Conservation (phyloP, 2,888 invertebrate genomes). For the Amblyjoppa fuscipennis region DNA sequence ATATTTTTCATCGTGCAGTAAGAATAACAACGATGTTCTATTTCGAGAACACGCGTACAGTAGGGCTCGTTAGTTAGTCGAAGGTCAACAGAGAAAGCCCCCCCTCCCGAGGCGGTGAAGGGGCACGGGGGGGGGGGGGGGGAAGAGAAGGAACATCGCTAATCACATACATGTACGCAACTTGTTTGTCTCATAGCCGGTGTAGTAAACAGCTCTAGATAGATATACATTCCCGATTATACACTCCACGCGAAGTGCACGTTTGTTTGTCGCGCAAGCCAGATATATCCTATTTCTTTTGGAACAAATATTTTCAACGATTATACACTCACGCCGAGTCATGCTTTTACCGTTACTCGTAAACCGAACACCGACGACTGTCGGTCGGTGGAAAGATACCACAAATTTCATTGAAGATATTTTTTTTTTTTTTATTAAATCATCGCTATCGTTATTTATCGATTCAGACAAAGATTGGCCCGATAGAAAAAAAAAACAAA, state of each 20-base stretch:
- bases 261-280: conserved; percentile 24
- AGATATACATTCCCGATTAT: conserved; percentile 1
- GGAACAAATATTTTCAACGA: conserved; percentile 23
- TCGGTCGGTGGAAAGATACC: not conserved
- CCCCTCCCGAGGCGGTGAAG: not conserved
- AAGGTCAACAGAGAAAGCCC: conserved; percentile 39
- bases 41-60: not conserved
- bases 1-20: not conserved
- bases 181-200: conserved; percentile 8
- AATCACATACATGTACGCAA: conserved; percentile 34
- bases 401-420: not conserved
- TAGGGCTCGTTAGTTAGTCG: conserved; percentile 3
- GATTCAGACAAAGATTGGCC: not conserved
- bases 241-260: not conserved
- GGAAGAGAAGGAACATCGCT: not conserved
- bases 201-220: conserved; percentile 41
- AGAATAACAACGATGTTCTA: conserved; percentile 24
- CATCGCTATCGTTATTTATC: not conserved
- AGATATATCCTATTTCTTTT: conserved; percentile 12
- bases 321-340: not conserved
- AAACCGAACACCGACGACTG: not conserved
- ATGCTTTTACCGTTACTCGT: not conserved
- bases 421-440: not conserved
- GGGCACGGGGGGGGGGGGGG: not conserved
- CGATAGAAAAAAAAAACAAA: not conserved